Evolutionary conservation across 2,797 vertebrate species (phyloP).

Genomic region (Onychomys torridus): DNA sequence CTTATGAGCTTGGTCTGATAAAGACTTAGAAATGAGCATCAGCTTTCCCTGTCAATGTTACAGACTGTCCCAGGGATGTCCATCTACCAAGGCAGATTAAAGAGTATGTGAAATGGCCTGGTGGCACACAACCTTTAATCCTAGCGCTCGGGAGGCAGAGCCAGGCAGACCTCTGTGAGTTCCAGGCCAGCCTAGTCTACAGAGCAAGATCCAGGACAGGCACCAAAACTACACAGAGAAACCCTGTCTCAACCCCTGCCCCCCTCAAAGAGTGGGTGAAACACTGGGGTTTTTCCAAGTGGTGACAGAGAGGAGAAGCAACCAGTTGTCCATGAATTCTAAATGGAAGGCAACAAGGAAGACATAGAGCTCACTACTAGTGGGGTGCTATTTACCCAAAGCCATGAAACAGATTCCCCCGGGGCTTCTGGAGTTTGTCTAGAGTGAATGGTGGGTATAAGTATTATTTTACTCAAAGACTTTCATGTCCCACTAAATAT

Average conservation of each 20-base stretch:
- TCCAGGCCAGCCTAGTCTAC: too few species aligned
- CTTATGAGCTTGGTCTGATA: background rate
- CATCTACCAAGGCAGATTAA: background rate
- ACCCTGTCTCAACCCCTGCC: too few species aligned
- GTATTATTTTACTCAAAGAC: background rate
- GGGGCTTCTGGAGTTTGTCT: slow-evolving; percentile 10
- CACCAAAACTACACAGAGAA: too few species aligned
- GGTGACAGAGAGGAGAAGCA: background rate
- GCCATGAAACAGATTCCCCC: background rate
- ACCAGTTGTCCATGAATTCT: background rate
- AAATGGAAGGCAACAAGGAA: background rate
- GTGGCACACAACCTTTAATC: too few species aligned
- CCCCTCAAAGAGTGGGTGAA: background rate
- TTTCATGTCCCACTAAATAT: background rate
- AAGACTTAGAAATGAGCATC: background rate
- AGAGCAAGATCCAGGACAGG: too few species aligned
- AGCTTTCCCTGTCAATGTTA: background rate
- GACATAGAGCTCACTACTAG: background rate
- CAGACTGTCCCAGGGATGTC: background rate
- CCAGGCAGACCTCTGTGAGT: too few species aligned
- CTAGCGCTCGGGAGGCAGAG: too few species aligned
- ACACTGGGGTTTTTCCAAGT: background rate
- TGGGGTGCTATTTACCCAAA: background rate
- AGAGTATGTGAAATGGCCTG: background rate
- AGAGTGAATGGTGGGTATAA: background rate